These are phyloP conservation scores for Branchipolynoe longqiensis DNA, from an alignment of 2,888 invertebrate species.

Conservation along the genomic window DNA sequence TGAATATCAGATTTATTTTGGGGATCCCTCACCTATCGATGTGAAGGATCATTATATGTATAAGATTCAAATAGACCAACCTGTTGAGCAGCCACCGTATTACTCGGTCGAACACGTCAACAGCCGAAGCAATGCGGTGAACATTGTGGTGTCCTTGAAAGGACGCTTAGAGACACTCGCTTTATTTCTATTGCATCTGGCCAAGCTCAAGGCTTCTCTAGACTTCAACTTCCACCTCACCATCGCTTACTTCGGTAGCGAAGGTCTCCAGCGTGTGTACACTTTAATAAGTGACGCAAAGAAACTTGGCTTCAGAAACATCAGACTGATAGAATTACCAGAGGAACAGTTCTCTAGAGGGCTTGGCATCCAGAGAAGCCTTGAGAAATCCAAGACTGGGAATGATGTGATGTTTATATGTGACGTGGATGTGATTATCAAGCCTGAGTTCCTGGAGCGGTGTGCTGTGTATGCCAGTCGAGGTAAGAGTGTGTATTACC, in stretches of 20 bases:
- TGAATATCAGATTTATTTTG: slow-evolving; percentile 4
- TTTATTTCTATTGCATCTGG: background rate
- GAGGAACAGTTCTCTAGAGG: background rate
- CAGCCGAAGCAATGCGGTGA: background rate
- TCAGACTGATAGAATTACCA: background rate
- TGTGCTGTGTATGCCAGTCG: background rate
- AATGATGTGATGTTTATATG: slow-evolving; percentile 16
- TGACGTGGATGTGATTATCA: slow-evolving; percentile 20
- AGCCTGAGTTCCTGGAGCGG: background rate
- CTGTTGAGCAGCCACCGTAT: background rate
- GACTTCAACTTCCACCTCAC: slow-evolving; percentile 18
- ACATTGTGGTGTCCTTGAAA: background rate
- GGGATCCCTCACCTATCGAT: slow-evolving; percentile 15
- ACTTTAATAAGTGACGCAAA: background rate
- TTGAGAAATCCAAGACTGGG: background rate
- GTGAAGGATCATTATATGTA: slow-evolving; percentile 9
- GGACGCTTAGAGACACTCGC: background rate
- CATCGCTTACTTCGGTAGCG: background rate
- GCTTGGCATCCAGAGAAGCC: background rate
- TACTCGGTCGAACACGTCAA: background rate
- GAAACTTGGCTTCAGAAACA: slow-evolving; percentile 15
- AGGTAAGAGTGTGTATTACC: slow-evolving; percentile 8
- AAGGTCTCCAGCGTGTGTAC: background rate
- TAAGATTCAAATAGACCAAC: background rate
- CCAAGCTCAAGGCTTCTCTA: background rate